Evolutionary conservation across 2,888 invertebrate genomes (phyloP), one percentile per base, ranked within the genome.

Genomic region (Spisula subtruncata): DNA sequence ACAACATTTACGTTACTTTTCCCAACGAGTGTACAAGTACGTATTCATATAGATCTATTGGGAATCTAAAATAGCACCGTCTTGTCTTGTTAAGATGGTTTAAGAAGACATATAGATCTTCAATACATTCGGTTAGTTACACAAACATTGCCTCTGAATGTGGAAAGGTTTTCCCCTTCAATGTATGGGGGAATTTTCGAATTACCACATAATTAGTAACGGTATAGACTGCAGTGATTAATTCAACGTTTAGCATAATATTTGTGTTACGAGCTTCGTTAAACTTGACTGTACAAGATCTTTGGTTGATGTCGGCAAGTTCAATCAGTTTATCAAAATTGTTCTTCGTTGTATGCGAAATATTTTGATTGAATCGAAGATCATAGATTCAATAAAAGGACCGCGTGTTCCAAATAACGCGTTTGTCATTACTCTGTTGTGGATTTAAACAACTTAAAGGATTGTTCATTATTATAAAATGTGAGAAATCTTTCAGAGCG

Each of bases 21-120:
- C 8, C 41, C 8, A 8, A 41, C 8, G 41, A 41, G 8, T 18
- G 16, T 32, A 32, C 75, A 25, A 32, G 32, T 75, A 16, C 16
- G 18, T 32, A 75, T 75, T 75, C 75, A 75, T 35, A 75, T 75
- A 32, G 75, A 75, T 75, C 75, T 75, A 75, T 75, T 35, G 75
- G 35, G 32, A 75, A 35, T 32, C 18, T 75, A 18, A 75, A 16
- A 18, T 75, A 0, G 14, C 16, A 32, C 35, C 32, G 29, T 75
- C 75, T n/a, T 71, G 35, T 16, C 75, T 35, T 75, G 41, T 41
- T 32, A 32, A 32, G 29, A 32, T 32, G 75, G 16, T 75, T 75
- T 32, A 18, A 6, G n/a, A 20, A 75, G 75, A 14, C 35, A 2
- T 10, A 32, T 32, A 18, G 32, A 32, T 16, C 32, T 75, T 75